Evolutionary conservation across 2,888 invertebrate genomes (phyloP).

Genomic region (Netelia virgata): DNA sequence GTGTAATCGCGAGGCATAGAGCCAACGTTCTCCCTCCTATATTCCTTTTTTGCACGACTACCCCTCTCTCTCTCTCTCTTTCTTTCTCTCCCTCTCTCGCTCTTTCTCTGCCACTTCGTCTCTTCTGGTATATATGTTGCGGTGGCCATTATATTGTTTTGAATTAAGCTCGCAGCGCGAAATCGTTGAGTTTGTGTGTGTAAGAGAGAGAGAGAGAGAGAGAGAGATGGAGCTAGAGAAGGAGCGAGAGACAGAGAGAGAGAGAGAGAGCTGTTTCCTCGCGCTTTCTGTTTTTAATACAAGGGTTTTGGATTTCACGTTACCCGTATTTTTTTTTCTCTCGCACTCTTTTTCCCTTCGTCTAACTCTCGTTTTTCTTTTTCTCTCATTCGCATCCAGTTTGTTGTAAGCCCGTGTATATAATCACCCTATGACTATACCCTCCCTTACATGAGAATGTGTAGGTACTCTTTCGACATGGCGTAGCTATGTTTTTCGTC

Average conservation of each 20-base stretch:
- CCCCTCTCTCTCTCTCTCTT: not conserved
- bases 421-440: not conserved
- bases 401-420: slow-evolving; percentile 43
- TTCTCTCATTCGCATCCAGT: slow-evolving; percentile 49
- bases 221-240: not conserved
- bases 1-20: slow-evolving; percentile 30
- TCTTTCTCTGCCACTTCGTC: slow-evolving; percentile 12
- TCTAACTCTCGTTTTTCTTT: slow-evolving; percentile 55
- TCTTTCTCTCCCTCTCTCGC: not conserved
- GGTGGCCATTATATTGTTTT: slow-evolving; percentile 81
- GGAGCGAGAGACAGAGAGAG: not conserved
- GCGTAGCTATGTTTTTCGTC: slow-evolving; percentile 52
- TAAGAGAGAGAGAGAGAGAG: slow-evolving; percentile 49
- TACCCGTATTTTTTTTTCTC: slow-evolving; percentile 46
- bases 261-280: slow-evolving; percentile 38
- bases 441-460: slow-evolving; percentile 31
- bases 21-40: not conserved
- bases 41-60: slow-evolving; percentile 34
- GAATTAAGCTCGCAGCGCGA: slow-evolving; percentile 77
- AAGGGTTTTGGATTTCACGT: slow-evolving; percentile 82
- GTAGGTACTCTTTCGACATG: slow-evolving; percentile 21
- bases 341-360: slow-evolving; percentile 41
- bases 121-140: slow-evolving; percentile 69
- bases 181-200: slow-evolving; percentile 73
- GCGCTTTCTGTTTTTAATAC: slow-evolving; percentile 75